These are phyloP conservation scores for Hippoglossus hippoglossus DNA, from an alignment of 2,797 vertebrate genomes.

Conservation along the genomic window DNA sequence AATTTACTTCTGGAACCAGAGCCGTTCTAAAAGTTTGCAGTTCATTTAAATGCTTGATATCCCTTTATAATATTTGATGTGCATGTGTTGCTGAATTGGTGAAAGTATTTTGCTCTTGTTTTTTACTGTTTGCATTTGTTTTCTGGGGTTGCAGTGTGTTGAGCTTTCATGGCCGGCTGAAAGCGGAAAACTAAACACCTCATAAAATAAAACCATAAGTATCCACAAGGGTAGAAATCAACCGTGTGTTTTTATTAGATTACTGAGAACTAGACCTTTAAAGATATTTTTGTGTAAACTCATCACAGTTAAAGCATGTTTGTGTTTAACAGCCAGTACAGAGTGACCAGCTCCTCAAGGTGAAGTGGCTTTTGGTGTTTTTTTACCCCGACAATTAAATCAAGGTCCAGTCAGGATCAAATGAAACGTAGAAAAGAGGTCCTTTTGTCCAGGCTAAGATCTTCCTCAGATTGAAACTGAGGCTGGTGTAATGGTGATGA, in stretches of 20 bases:
- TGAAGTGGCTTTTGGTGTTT: neutral
- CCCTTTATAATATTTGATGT: too few species aligned
- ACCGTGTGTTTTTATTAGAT: constrained; percentile 13
- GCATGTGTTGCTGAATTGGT: too few species aligned
- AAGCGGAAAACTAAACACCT: neutral
- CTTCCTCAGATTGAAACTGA: constrained; percentile 53
- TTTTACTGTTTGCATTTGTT: neutral
- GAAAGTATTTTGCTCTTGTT: too few species aligned
- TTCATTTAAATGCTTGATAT: too few species aligned
- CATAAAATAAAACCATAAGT: constrained; percentile 7
- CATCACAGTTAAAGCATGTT: constrained; percentile 21
- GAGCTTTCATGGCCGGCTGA: neutral
- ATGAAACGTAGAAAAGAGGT: constrained; percentile 30
- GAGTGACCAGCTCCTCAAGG: constrained; percentile 38
- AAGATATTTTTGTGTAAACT: constrained; percentile 2
- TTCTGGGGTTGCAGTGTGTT: neutral
- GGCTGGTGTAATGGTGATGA: constrained; percentile 67
- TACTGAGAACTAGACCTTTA: constrained; percentile 15
- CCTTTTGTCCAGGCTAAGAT: constrained; percentile 54
- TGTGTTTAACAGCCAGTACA: constrained; percentile 29
- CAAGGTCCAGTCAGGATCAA: constrained; percentile 40
- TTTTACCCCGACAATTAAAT: constrained; percentile 39
- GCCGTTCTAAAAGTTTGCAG: too few species aligned
- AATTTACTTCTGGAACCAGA: too few species aligned
- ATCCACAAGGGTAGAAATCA: neutral